Percentiles rank a stretch among this genome's conserved stretches.
Evolutionary conservation across 1,140 invertebrate species (phyloP).

Genomic region (Teleogryllus occipitalis): DNA sequence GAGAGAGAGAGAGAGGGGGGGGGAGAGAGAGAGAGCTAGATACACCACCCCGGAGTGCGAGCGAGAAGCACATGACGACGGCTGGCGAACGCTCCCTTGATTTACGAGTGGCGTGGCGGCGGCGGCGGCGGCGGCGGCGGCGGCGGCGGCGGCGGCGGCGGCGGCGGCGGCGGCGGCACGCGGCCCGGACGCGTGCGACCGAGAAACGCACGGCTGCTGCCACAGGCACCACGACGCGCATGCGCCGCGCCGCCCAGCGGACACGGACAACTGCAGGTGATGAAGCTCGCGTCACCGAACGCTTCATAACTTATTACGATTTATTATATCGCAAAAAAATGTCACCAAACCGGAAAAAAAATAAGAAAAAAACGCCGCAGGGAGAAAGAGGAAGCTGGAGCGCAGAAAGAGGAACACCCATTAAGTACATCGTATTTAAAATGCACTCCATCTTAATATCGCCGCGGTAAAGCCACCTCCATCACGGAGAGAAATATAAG

Average conservation of each 20-base stretch:
- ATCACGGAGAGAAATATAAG: neutral
- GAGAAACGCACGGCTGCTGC: neutral
- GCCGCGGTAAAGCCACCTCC: neutral
- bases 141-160: too few relatives aligned
- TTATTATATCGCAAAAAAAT: neutral
- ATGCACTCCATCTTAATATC: conserved; percentile 1
- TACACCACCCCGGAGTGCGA: too few relatives aligned
- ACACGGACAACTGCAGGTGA: neutral
- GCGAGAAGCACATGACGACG: neutral
- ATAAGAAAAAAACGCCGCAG: too few relatives aligned
- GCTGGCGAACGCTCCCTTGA: neutral
- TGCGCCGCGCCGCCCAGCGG: neutral
- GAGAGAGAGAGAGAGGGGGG: too few relatives aligned
- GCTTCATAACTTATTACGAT: neutral
- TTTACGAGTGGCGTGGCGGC: neutral
- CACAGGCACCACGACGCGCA: neutral
- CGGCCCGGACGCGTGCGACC: neutral
- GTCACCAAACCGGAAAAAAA: neutral
- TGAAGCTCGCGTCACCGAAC: neutral
- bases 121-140: too few relatives aligned
- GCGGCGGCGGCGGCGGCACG: neutral
- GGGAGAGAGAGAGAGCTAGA: too few relatives aligned
- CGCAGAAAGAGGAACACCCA: neutral
- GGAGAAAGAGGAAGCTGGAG: too few relatives aligned
- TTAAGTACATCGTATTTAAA: conserved; percentile 2